phyloP scores from a whole-genome alignment of 2,113 vertebrate species.

The Erpornis zantholeuca region DNA sequence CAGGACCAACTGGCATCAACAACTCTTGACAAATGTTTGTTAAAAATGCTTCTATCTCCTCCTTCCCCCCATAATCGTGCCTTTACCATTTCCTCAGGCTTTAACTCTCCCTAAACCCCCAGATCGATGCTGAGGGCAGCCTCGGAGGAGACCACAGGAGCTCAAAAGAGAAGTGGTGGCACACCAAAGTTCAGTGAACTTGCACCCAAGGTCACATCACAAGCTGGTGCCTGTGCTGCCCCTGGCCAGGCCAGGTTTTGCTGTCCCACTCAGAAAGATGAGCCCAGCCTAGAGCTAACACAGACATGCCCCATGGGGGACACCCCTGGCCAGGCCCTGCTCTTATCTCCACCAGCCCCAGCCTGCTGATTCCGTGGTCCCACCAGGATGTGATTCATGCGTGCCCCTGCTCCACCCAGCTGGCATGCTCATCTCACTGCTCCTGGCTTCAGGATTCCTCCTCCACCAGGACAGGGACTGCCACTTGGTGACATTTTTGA shows the following conservation, averaged over 20 bases:
- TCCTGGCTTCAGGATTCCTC: background rate
- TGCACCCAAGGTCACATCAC: background rate
- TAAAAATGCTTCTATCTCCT: background rate
- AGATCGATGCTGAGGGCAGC: background rate
- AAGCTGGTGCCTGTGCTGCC: background rate
- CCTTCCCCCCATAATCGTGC: background rate
- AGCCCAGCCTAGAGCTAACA: background rate
- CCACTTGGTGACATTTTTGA: background rate
- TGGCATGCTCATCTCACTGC: background rate
- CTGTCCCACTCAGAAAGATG: background rate
- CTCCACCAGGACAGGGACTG: background rate
- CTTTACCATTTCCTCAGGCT: background rate
- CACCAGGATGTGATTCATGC: constrained; percentile 61
- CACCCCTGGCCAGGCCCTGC: background rate
- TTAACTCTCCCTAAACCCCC: background rate
- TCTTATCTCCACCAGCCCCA: constrained; percentile 35
- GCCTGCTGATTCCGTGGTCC: background rate
- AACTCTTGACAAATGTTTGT: background rate
- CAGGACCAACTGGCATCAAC: constrained; percentile 37
- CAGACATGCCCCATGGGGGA: background rate
- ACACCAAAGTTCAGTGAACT: accelerated
- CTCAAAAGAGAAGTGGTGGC: background rate
- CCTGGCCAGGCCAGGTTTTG: background rate
- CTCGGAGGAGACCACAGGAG: background rate
- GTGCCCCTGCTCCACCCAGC: constrained; percentile 45